Evolutionary conservation across 2,888 invertebrate genomes (phyloP).

Genomic region (Steromphala cineraria): DNA sequence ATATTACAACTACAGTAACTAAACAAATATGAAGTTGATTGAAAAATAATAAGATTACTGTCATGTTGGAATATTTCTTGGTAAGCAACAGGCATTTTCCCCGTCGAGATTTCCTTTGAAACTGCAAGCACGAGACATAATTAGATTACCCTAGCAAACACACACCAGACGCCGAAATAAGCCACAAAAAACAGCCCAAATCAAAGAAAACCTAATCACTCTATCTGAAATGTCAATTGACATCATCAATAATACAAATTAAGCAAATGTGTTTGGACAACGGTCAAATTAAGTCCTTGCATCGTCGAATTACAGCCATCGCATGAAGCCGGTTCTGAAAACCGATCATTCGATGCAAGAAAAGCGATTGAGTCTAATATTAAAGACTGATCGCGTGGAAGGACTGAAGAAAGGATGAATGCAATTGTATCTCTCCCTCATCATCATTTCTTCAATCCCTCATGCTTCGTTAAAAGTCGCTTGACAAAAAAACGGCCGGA

Average conservation of each 20-base stretch:
- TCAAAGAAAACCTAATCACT: conserved; percentile 7
- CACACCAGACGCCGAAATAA: not conserved
- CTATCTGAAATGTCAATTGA: conserved; percentile 10
- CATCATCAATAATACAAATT: conserved; percentile 11
- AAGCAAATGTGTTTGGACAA: conserved; percentile 17
- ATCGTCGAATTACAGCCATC: not conserved
- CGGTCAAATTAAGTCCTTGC: not conserved
- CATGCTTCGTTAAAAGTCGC: not conserved
- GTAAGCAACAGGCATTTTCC: not conserved
- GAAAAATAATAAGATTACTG: not conserved
- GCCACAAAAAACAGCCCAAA: conserved; percentile 1
- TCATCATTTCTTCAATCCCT: not conserved
- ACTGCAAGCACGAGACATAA: not conserved
- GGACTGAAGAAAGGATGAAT: too few relatives aligned
- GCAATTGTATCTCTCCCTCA: too few relatives aligned
- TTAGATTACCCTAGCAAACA: not conserved
- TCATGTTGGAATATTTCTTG: not conserved
- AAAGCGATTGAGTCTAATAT: too few relatives aligned
- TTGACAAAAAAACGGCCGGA: not conserved
- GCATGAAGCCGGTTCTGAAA: not conserved
- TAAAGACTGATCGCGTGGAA: too few relatives aligned
- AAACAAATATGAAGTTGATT: too few relatives aligned
- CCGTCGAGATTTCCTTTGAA: not conserved
- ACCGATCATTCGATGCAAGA: too few relatives aligned
- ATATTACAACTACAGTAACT: too few relatives aligned